Base-by-base conservation (phyloP, 2,797 vertebrate genomes). In the Coregonus suidteri region DNA sequence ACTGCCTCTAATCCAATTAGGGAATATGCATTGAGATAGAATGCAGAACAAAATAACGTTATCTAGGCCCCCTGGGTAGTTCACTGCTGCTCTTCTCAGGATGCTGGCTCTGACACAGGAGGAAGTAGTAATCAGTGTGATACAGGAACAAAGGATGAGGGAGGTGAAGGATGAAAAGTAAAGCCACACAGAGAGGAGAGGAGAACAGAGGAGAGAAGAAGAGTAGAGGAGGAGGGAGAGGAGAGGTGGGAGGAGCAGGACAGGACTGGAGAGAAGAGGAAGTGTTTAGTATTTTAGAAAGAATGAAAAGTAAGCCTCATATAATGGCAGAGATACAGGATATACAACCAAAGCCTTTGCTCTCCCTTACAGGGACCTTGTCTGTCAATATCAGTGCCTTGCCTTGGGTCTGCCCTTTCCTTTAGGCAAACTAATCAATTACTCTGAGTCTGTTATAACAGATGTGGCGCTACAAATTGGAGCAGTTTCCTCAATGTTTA, bases 1-100 rank as follows among this genome's bases (percentile, higher is more conserved):
- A 70, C 65, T 78, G 82, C 85, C 80, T 86, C 80, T 91, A 86
- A 90, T 90, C 75, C 86, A 85, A 93, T 90, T 90, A 85, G 76
- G 72, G 86, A 81, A 82, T 79, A 86, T 75, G 88, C 82, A 87
- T 84, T 78, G 80, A 85, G 80, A 74, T 77, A 77, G 79, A 71
- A 83, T 76, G 71, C 79, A 83, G 76, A 85, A 82, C 83, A 87
- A 87, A 85, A 83, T 64, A 81, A 74, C 2, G 18, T 77, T 16
- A n/a, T 70, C 76, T 79, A 77, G 74, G 59, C 59, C 13, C 59
- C 59, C 78, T 70, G 73, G 73, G 68, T 37, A 47, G 69, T 65
- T 77, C 37, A 74, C 78, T 76, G 7, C 59, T 25, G 20, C 20
- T 62, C 59, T 20, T 20, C n/a, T 62, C 20, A 62, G 59, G 59